A percentile compares a stretch with the other conserved stretches of the same genome.
These are phyloP conservation scores for Corythornis vintsioides DNA, from an alignment of 2,113 vertebrate species.

Conservation along the genomic window DNA sequence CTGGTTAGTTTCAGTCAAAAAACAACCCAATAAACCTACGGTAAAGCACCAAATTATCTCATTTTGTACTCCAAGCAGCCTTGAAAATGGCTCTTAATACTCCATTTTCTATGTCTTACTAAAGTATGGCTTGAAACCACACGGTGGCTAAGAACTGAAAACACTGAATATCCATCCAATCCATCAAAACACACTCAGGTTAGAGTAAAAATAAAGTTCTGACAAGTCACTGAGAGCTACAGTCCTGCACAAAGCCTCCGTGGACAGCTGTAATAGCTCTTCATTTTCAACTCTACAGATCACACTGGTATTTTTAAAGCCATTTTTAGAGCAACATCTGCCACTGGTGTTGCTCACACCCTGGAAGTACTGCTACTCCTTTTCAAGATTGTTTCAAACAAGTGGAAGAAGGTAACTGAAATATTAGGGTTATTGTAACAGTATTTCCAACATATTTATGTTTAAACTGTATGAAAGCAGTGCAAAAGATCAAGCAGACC, in stretches of 20 bases:
- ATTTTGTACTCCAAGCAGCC: background rate
- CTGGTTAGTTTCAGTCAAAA: background rate
- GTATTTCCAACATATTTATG: background rate
- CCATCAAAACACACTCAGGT: background rate
- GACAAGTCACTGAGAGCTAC: background rate
- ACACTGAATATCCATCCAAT: background rate
- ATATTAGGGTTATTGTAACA: background rate
- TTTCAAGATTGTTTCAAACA: background rate
- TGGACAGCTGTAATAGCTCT: background rate
- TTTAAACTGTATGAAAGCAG: background rate
- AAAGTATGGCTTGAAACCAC: background rate
- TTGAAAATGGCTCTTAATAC: background rate
- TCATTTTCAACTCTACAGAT: background rate
- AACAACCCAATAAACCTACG: background rate
- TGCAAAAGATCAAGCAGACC: background rate
- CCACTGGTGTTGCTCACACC: background rate
- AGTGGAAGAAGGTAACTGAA: background rate
- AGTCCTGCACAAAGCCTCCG: background rate
- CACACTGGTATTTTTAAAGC: background rate
- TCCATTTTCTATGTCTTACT: too few species aligned
- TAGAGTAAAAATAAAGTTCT: background rate
- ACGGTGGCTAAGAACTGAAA: background rate
- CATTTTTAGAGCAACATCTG: background rate
- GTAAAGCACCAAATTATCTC: background rate
- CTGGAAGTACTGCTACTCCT: background rate